Evolutionary conservation across 2,888 invertebrate genomes (phyloP), one percentile per base, ranked within the genome.

Genomic region (Xestia rhomboidea): DNA sequence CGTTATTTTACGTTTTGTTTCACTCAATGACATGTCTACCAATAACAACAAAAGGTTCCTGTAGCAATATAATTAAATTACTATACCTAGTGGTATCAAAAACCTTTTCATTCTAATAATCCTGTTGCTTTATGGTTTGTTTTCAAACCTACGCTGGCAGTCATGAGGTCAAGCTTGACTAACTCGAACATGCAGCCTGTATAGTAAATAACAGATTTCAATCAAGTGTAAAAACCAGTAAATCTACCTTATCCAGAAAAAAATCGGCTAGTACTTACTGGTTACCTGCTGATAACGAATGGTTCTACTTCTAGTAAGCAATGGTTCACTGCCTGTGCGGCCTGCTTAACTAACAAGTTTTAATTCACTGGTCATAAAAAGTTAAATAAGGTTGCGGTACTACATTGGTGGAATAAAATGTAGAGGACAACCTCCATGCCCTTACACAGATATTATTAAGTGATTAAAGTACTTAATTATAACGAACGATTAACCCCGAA

Each of bases 251-350:
- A 68, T 68, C 68, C 54, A 67, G 49, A 79, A 75, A 66, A 68
- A 62, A 71, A 63, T 70, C 60, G 34, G 2, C 66, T 4, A 68
- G 49, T 66, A 44, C 30, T 63, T 70, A 83, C 77, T 83, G 34
- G 46, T 77, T 38, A 63, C 41, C 41, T 1, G 11, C 11, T 30
- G 34, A 18, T 44, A 81, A 82, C 24, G 57, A 49, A 66, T 71
- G 51, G 34, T 34, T 8, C 7, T 72, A n/a, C 27, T 34, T 8
- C 7, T 72, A n/a, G 27, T 67, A 46, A 62, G 80, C 38, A 57
- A 66, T 71, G 68, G 79, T 77, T 63, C 34, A 68, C 27, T 70
- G 67, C 34, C 49, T 68, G 68, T 64, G 74, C 70, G 84, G 60
- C 66, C 24, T 27, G 70, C 15, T 27, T 21, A 51, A 82, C 5